phyloP scores from a whole-genome alignment of 2,888 invertebrate species.

The Nudaria mundana region DNA sequence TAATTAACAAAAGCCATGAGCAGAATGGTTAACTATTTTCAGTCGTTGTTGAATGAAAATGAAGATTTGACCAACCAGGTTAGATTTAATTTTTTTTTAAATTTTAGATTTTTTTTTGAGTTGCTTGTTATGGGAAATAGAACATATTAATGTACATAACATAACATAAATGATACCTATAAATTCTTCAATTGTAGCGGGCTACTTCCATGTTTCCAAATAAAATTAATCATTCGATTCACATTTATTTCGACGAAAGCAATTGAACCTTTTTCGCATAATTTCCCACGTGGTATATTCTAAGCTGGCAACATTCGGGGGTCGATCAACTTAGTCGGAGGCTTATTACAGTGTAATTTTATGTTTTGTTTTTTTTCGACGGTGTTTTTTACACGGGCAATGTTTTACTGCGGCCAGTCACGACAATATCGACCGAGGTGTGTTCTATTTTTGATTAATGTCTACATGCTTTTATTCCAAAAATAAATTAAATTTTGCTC shows the following conservation, averaged over 20 bases:
- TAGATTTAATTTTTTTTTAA: no score
- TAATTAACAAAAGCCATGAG: no score
- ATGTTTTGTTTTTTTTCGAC: slow-evolving; percentile 66
- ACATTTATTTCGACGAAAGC: slow-evolving; percentile 29
- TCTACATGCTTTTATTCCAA: slow-evolving; percentile 23
- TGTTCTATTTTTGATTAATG: slow-evolving; percentile 48
- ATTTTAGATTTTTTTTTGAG: no score
- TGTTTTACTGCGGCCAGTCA: slow-evolving; percentile 72
- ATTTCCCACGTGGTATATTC: slow-evolving; percentile 76
- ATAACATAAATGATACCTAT: slow-evolving; percentile 11
- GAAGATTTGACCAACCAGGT: no score
- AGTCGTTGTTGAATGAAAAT: no score
- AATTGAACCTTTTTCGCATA: slow-evolving; percentile 51
- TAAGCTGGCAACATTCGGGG: slow-evolving; percentile 41
- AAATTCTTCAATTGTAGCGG: slow-evolving; percentile 31
- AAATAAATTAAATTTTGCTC: slow-evolving; percentile 16
- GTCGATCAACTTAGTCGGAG: slow-evolving; percentile 69
- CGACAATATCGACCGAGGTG: slow-evolving; percentile 71
- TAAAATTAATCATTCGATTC: slow-evolving; percentile 38
- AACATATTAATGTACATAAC: no score
- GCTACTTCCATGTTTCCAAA: slow-evolving; percentile 18
- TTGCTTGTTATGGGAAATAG: no score
- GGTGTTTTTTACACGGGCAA: slow-evolving; percentile 55
- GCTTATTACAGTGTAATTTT: slow-evolving; percentile 76
- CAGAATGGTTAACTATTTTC: no score